phyloP scores from a whole-genome alignment of 2,797 vertebrate species.

The Enteromius mattozi region DNA sequence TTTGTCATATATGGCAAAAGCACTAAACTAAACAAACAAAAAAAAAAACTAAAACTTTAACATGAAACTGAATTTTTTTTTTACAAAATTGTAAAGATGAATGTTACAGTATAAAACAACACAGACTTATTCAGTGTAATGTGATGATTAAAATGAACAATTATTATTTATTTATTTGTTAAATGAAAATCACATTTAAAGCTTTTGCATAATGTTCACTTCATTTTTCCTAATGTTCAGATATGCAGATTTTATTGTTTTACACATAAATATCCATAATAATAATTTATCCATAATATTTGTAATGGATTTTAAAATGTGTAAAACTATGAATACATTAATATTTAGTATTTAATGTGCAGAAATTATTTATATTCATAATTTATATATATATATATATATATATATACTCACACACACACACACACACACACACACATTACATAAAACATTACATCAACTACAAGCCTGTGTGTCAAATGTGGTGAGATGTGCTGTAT shows the following conservation, averaged over 20 bases:
- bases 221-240: neutral
- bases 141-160: neutral
- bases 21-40: neutral
- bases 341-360: neutral
- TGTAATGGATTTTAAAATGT: neutral
- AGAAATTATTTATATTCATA: neutral
- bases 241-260: neutral
- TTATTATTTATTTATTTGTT: neutral
- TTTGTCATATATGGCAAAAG: neutral
- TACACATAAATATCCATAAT: neutral
- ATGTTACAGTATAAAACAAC: neutral
- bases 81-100: neutral
- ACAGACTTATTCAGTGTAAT: neutral
- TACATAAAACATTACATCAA: neutral
- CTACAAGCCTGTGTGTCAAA: neutral
- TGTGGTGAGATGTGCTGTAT: neutral
- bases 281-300: neutral
- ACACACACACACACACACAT: no score
- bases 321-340: neutral
- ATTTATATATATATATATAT: no score
- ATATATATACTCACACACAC: no score
- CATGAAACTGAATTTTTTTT: neutral
- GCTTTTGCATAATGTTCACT: neutral
- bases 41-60: neutral
- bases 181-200: neutral